Conservation (phyloP, 2,113 vertebrate genomes). For the Rhombomys opimus region DNA sequence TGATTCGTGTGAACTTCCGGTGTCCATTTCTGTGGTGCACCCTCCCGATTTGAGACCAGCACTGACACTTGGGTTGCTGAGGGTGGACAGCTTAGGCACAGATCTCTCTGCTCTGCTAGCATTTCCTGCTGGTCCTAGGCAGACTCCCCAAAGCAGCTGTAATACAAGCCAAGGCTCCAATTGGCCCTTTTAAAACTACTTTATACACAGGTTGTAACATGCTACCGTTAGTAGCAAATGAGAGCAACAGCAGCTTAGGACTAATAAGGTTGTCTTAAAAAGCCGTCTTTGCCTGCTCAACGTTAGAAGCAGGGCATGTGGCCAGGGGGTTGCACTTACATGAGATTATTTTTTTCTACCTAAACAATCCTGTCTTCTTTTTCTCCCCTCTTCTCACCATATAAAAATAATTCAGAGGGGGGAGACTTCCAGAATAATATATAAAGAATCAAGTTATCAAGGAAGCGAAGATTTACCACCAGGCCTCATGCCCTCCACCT, state of each 20-base stretch:
- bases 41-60: conserved; percentile 53
- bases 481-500: conserved; percentile 8
- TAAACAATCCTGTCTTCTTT: conserved; percentile 80
- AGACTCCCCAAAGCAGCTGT: conserved; percentile 79
- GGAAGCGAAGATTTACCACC: conserved; percentile 42
- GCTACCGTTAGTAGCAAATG: conserved; percentile 82
- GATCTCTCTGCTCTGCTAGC: conserved; percentile 72
- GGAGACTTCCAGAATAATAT: conserved; percentile 75
- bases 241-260: conserved; percentile 80
- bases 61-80: conserved; percentile 48
- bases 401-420: conserved; percentile 76
- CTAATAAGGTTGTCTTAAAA: conserved; percentile 78
- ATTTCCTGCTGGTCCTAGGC: conserved; percentile 83
- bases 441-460: conserved; percentile 74
- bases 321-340: conserved; percentile 80
- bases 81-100: conserved; percentile 22
- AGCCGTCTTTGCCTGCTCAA: conserved; percentile 85
- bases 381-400: conserved; percentile 64
- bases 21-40: conserved; percentile 57
- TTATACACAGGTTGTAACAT: conserved; percentile 72
- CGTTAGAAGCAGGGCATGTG: conserved; percentile 85
- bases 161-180: conserved; percentile 88
- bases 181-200: conserved; percentile 86
- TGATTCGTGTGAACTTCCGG: conserved; percentile 60
- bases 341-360: conserved; percentile 83